Evolutionary conservation across 2,797 vertebrate genomes (phyloP), one percentile per base, ranked within the genome.

Genomic region (Chelon auratus): DNA sequence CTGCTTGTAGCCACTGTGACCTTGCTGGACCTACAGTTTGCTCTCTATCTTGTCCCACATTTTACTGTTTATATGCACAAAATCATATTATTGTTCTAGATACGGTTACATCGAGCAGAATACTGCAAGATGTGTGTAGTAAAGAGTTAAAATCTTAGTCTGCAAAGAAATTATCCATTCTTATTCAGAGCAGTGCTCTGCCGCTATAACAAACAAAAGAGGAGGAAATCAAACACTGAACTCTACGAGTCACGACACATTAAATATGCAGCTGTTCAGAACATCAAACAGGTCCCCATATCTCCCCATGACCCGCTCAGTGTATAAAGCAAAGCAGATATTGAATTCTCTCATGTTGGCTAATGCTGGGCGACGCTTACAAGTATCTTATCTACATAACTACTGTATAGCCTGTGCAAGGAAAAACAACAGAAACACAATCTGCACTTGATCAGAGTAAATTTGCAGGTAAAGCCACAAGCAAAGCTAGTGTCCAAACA

Each of bases 1-100:
- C 47, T 67, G 17, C 54, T 64, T 42, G 30, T 12, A 55, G 5
- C 52, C 62, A 24, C 5, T 47, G 26, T 36, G 22, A 69, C 7
- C 9, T 20, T 40, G 15, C 18, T n/a, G 13, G 5, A 18, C 14
- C 45, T 5, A 40, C 30, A 33, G 30, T 33, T 6, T n/a, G 68
- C 24, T 67, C 22, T 65, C 36, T 45, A 45, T 33, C 37, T 39
- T 75, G 33, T 62, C 58, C 60, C 30, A 20, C 51, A 11, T 55
- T 11, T 63, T 60, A 64, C n/a, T 33, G 30, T 33, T 33, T 33
- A 14, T 39, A 54, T 30, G 51, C 48, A 56, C 62, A 56, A 53
- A 52, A 83, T 80, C 22, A 68, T 33, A 37, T 50, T 17, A 12
- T 55, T 55, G 55, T 58, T 61, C 9, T 13, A 1, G 6, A 11